A percentile compares a stretch with the other conserved stretches of the same genome.
Conservation (phyloP, 2,113 vertebrate species). For the Pseudolaguvia tuberculata region DNA sequence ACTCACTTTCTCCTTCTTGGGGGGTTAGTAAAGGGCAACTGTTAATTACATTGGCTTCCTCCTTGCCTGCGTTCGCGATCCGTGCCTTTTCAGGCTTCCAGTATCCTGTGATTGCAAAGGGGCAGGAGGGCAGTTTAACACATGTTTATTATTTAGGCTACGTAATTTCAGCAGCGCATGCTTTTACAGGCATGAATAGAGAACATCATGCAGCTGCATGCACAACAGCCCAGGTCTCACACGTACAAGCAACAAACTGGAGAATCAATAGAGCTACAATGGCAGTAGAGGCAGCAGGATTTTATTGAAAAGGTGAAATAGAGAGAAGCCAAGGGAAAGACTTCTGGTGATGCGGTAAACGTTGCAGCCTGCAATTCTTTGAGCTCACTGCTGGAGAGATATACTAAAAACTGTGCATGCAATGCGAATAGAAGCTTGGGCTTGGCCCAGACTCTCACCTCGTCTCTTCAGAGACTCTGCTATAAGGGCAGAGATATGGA, state of each 20-base stretch:
- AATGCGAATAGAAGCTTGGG: neutral
- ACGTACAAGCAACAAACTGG: neutral
- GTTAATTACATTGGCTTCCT: constrained; percentile 88
- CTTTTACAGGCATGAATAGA: neutral
- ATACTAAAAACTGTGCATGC: neutral
- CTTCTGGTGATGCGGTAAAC: neutral
- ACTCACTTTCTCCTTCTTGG: constrained; percentile 97
- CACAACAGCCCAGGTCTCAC: neutral
- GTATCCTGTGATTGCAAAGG: constrained; percentile 85
- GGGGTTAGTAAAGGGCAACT: constrained; percentile 97
- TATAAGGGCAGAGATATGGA: constrained; percentile 95
- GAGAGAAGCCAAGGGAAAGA: neutral
- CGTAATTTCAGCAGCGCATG: constrained; percentile 10
- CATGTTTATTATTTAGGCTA: constrained; percentile 29
- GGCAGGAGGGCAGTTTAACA: constrained; percentile 66
- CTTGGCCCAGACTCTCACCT: constrained; percentile 70
- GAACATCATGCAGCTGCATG: neutral
- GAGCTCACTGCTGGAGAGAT: neutral
- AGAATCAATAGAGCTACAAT: neutral
- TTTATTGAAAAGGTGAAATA: too few relatives aligned
- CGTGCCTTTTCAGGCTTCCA: constrained; percentile 96
- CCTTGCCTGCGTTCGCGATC: constrained; percentile 80
- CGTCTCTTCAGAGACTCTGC: constrained; percentile 95
- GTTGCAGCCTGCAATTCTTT: neutral
- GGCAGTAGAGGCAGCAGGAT: neutral